Conservation (phyloP, 1,140 invertebrate species). For the Rhopalosiphum padi region DNA sequence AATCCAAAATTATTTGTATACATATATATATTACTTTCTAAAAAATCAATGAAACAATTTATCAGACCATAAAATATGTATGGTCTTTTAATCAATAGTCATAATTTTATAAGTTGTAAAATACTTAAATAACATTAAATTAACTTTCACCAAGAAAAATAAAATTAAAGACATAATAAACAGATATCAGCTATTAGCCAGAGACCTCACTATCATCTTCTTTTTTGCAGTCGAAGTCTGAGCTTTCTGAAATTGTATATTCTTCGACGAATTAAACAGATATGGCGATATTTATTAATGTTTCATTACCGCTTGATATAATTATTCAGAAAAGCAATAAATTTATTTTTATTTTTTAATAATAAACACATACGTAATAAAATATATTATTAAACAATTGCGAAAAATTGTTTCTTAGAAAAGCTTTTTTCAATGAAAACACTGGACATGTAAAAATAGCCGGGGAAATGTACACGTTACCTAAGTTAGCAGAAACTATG, state of each 20-base stretch:
- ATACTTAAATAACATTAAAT: neutral
- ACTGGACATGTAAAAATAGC: slow-evolving; percentile 68
- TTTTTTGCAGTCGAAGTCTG: neutral
- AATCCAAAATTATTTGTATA: neutral
- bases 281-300: neutral
- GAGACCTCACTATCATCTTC: neutral
- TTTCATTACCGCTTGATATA: neutral
- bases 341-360: neutral
- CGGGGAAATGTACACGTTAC: slow-evolving; percentile 75
- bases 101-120: neutral
- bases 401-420: neutral
- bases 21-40: neutral
- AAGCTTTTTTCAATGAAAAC: slow-evolving; percentile 66
- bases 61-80: neutral
- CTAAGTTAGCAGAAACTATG: slow-evolving; percentile 76
- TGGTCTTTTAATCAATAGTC: neutral
- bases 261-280: neutral
- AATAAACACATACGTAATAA: neutral
- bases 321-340: neutral
- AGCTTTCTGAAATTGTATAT: neutral
- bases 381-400: neutral
- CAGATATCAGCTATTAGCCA: neutral
- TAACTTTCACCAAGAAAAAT: neutral
- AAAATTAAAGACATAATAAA: neutral
- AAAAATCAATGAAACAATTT: too few species aligned